Percentiles rank a stretch among this genome's conserved stretches.
Conservation (phyloP, 2,888 invertebrate species). For the Cerceris ruficornis region DNA sequence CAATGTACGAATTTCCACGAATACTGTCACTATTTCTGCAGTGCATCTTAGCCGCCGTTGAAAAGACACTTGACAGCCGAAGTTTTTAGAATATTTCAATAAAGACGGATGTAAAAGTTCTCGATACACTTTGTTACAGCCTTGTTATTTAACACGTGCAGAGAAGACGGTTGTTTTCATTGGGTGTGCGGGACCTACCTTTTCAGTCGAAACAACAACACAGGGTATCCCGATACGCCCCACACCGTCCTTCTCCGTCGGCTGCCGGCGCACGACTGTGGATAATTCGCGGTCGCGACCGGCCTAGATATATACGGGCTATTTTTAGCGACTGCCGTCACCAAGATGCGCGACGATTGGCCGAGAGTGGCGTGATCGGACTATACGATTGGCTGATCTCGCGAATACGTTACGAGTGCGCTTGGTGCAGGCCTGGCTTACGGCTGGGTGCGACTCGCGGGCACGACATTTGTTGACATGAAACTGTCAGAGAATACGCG, state of each 20-base stretch:
- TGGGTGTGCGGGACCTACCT: constrained; percentile 51
- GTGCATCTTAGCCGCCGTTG: neutral
- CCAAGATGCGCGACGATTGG: constrained; percentile 68
- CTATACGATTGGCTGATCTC: constrained; percentile 62
- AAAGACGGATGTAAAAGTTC: constrained; percentile 12
- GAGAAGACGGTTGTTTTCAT: constrained; percentile 35
- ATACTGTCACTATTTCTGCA: neutral
- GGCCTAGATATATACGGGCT: constrained; percentile 80
- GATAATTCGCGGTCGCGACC: constrained; percentile 77
- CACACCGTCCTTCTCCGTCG: constrained; percentile 68
- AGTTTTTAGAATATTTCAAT: constrained; percentile 10
- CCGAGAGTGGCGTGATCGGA: constrained; percentile 68
- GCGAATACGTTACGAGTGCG: constrained; percentile 64
- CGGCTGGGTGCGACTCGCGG: constrained; percentile 64
- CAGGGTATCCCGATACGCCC: constrained; percentile 43
- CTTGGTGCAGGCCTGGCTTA: constrained; percentile 52
- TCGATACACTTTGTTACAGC: constrained; percentile 33
- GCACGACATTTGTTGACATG: constrained; percentile 79
- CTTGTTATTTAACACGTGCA: constrained; percentile 48
- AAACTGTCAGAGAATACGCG: constrained; percentile 74
- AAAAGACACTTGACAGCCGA: constrained; percentile 17
- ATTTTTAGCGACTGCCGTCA: constrained; percentile 80
- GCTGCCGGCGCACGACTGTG: constrained; percentile 81
- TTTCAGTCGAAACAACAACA: constrained; percentile 47
- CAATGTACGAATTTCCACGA: neutral